phyloP scores from a whole-genome alignment of 2,888 invertebrate species.

The Coenonympha glycerion region DNA sequence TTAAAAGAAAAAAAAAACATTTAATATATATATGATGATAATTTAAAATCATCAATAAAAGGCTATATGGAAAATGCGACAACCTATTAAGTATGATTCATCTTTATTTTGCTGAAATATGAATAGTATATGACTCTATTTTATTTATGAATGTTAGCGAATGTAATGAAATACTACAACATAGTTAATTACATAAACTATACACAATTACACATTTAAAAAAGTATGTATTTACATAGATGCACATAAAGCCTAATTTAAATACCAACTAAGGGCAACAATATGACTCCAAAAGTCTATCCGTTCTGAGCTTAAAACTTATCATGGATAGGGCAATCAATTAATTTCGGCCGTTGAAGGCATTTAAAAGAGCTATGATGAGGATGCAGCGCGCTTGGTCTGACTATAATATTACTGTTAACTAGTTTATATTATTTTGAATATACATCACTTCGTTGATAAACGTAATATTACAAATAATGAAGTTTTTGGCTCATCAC shows the following conservation, averaged over 20 bases:
- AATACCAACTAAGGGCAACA: no score
- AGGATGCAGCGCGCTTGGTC: no score
- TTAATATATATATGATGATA: not conserved
- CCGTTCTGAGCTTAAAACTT: not conserved
- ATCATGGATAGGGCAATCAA: no score
- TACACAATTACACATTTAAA: no score
- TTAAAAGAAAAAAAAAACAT: not conserved
- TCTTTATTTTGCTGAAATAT: not conserved
- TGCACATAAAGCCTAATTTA: no score
- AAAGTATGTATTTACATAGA: no score
- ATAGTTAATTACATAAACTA: not conserved
- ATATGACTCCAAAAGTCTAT: no score
- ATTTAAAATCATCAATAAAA: not conserved
- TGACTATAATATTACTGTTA: no score
- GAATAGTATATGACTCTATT: not conserved
- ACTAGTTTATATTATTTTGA: no score
- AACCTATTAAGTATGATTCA: not conserved
- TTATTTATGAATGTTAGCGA: not conserved
- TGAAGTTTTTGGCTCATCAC: not conserved
- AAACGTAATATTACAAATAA: not conserved
- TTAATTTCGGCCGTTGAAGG: no score
- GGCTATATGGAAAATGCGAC: not conserved
- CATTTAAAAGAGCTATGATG: no score
- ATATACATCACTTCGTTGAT: not conserved
- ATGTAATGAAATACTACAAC: not conserved